Evolutionary conservation across 2,113 vertebrate genomes (phyloP).

Genomic region (Ceyx cyanopectus): DNA sequence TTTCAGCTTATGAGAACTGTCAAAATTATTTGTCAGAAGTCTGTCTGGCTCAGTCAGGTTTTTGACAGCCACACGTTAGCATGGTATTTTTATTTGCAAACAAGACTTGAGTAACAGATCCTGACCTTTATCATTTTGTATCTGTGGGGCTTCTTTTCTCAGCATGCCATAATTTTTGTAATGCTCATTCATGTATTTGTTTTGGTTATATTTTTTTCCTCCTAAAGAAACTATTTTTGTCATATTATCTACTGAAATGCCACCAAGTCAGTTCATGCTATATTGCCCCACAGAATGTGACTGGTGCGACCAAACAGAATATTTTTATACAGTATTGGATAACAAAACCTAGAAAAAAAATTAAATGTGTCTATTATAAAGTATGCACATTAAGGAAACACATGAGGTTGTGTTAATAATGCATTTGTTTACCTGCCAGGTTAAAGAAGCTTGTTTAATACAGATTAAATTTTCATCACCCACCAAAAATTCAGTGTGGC

Average conservation of each 20-base stretch:
- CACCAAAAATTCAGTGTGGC: background rate
- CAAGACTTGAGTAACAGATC: background rate
- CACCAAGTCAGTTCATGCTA: background rate
- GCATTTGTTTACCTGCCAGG: background rate
- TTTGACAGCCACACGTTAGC: background rate
- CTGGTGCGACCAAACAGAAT: background rate
- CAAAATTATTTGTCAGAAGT: conserved; percentile 8
- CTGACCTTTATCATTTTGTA: conserved; percentile 49
- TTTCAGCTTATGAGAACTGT: background rate
- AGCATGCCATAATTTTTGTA: background rate
- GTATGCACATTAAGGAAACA: background rate
- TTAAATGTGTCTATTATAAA: background rate
- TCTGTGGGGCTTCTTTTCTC: background rate
- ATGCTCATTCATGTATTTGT: background rate
- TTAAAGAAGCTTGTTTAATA: background rate
- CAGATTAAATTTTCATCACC: background rate
- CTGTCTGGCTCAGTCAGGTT: background rate
- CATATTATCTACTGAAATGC: background rate
- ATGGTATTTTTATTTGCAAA: conserved; percentile 28
- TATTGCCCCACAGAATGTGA: background rate
- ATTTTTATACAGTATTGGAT: background rate
- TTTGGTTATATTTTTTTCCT: background rate
- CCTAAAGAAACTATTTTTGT: background rate
- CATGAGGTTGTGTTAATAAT: background rate
- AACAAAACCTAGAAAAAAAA: background rate